phyloP scores from a whole-genome alignment of 30 jellyfish, hydroid and myxozoan species.

The Chrysaora quinquecirrha region DNA sequence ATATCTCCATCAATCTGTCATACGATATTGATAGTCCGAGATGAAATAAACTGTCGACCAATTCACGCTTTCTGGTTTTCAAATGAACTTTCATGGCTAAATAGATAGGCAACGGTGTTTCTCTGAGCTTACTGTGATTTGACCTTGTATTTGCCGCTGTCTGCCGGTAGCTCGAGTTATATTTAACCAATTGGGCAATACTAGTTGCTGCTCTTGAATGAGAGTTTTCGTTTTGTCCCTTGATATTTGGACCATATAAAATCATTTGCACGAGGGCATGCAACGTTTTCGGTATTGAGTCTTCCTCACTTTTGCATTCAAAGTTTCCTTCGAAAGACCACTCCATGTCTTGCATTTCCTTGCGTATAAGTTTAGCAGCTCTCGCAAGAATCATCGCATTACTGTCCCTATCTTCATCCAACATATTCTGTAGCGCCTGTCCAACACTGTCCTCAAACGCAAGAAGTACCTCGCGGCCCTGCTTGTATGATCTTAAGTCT shows the following conservation, averaged over 20 bases:
- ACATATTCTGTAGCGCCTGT: neutral
- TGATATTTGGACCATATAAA: conserved; percentile 32
- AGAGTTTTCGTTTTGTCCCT: neutral
- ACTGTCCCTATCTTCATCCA: neutral
- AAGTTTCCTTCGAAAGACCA: conserved; percentile 14
- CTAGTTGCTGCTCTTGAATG: conserved; percentile 1
- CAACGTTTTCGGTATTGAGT: conserved; percentile 1
- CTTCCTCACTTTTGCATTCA: neutral
- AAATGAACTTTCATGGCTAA: conserved; percentile 15
- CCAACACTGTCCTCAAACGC: conserved; percentile 5
- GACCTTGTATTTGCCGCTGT: neutral
- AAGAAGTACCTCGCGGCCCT: conserved; percentile 38
- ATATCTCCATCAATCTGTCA: conserved; percentile 31
- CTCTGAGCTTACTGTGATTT: neutral
- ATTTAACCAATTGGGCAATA: conserved; percentile 36
- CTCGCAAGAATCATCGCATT: conserved; percentile 21
- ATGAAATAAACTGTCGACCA: conserved; percentile 11
- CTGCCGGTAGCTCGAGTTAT: neutral
- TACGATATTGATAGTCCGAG: conserved; percentile 35
- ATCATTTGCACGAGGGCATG: conserved; percentile 13
- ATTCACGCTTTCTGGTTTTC: conserved; percentile 17
- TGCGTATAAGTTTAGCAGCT: conserved; percentile 23
- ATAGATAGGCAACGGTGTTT: conserved; percentile 35
- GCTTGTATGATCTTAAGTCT: conserved; percentile 17
- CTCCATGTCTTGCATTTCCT: conserved; percentile 6